Evolutionary conservation across 2,113 vertebrate genomes (phyloP).

Genomic region (Grus americana): DNA sequence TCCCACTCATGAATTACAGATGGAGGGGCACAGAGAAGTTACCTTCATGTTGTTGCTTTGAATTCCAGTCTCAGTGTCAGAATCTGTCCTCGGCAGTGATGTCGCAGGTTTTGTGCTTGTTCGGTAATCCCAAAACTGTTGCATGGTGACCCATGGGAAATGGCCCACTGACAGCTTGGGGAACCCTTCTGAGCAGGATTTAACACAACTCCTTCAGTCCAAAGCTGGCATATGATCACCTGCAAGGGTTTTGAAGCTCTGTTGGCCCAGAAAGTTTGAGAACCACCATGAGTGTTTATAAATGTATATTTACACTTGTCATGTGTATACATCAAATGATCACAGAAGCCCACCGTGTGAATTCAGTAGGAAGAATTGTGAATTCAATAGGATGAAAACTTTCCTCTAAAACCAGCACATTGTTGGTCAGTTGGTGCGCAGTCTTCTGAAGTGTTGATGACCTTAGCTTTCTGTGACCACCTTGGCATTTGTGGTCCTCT

Average conservation of each 20-base stretch:
- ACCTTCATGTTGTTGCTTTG: neutral
- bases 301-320: neutral
- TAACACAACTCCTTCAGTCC: neutral
- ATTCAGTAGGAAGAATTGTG: neutral
- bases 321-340: neutral
- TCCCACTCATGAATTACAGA: neutral
- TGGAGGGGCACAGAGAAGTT: fast-evolving
- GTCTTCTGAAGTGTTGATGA: neutral
- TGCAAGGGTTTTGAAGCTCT: neutral
- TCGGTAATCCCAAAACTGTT: neutral
- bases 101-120: neutral
- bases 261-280: neutral
- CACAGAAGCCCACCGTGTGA: neutral
- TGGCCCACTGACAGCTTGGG: neutral
- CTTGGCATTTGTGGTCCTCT: neutral
- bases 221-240: neutral
- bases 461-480: neutral
- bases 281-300: neutral
- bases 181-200: neutral
- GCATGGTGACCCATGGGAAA: neutral
- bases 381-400: neutral
- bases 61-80: neutral
- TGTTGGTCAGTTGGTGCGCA: neutral
- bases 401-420: neutral
- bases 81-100: neutral